Conservation (phyloP, 1,140 invertebrate species). For the Ceratosolen solmsi region DNA sequence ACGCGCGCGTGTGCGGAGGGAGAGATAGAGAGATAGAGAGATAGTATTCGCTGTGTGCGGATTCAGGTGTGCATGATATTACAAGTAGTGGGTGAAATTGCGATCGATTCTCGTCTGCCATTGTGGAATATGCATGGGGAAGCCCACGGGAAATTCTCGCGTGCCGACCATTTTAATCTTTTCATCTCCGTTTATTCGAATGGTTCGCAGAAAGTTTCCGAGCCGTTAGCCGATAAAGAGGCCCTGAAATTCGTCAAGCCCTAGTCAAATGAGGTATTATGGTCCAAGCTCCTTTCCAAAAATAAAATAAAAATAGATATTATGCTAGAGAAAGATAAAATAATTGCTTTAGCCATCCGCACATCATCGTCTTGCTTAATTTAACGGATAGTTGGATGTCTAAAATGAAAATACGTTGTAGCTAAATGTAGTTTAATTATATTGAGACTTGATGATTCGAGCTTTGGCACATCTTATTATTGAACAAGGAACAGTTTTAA, state of each 20-base stretch:
- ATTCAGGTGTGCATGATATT: not conserved
- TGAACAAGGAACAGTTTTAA: no score
- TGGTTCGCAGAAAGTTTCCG: not conserved
- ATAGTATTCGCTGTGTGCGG: not conserved
- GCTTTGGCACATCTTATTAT: not conserved
- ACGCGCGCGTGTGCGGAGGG: not conserved
- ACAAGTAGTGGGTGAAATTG: not conserved
- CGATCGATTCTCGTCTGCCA: constrained; percentile 28
- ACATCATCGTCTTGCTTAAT: no score
- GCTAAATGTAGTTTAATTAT: no score
- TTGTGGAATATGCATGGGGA: constrained; percentile 41
- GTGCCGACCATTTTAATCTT: not conserved
- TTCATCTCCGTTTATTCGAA: not conserved
- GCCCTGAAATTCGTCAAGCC: no score
- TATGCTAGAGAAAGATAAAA: no score
- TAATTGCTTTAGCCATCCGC: no score
- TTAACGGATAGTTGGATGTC: no score
- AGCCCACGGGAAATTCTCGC: not conserved
- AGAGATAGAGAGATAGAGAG: not conserved
- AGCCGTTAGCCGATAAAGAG: no score
- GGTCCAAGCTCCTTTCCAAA: not conserved
- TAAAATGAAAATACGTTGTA: no score
- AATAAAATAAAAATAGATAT: no score
- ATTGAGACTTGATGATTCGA: no score
- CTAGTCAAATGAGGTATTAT: not conserved